Evolutionary conservation across 1,140 invertebrate genomes (phyloP).

Genomic region (Scylla paramamosain): DNA sequence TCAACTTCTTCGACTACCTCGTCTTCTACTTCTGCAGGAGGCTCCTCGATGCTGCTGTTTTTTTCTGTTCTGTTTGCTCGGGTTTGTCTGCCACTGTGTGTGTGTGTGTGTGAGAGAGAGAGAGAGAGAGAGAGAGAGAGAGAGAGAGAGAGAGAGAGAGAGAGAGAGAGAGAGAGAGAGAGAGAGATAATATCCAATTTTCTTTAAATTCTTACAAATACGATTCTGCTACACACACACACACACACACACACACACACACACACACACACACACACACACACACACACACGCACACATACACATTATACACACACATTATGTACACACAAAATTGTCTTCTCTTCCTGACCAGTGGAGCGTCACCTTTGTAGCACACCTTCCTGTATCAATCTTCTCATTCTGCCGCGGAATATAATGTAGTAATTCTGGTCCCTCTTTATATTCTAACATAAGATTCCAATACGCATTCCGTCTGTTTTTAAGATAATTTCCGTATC

Average conservation of each 20-base stretch:
- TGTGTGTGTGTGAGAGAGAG: constrained; percentile 22
- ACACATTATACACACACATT: neutral
- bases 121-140: neutral
- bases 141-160: constrained; percentile 37
- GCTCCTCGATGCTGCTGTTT: neutral
- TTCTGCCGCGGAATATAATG: too few relatives aligned
- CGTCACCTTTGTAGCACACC: too few relatives aligned
- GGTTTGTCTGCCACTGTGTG: constrained; percentile 1
- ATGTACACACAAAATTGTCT: neutral
- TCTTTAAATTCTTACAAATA: neutral
- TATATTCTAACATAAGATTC: too few relatives aligned
- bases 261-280: constrained; percentile 27
- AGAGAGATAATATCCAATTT: neutral
- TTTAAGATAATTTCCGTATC: neutral
- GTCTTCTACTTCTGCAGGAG: neutral
- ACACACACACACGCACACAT: constrained; percentile 28
- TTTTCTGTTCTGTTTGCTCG: neutral
- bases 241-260: neutral
- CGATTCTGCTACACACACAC: neutral
- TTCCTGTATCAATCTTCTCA: too few relatives aligned
- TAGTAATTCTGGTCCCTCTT: too few relatives aligned
- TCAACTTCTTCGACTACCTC: neutral
- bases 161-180: constrained; percentile 50
- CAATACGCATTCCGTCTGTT: neutral
- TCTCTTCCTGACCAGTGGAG: neutral